These are phyloP conservation scores for Orchestia grillus DNA, from an alignment of 1,140 invertebrate species.

Conservation along the genomic window DNA sequence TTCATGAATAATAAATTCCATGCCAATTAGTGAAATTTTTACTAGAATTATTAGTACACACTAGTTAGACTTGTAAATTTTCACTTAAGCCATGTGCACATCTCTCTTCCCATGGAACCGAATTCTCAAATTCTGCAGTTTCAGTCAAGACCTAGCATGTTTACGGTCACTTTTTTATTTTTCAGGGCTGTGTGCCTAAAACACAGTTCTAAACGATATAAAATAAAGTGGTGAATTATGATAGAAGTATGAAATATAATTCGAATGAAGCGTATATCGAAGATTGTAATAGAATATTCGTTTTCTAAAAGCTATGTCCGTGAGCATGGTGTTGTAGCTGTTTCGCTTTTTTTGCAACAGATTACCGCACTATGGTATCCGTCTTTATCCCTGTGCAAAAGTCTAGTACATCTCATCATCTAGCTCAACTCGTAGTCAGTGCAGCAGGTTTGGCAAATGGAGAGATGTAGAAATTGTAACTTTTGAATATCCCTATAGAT, in stretches of 20 bases:
- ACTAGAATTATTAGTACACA: neutral
- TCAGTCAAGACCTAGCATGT: neutral
- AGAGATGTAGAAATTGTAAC: neutral
- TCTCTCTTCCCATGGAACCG: neutral
- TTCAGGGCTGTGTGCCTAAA: neutral
- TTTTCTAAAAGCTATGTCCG: neutral
- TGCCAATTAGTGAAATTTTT: neutral
- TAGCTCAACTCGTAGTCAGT: too few relatives aligned
- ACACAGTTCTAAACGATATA: neutral
- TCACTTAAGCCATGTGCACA: neutral
- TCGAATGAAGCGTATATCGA: neutral
- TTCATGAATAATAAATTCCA: too few relatives aligned
- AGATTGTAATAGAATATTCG: neutral
- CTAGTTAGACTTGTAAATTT: neutral
- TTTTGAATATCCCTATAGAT: neutral
- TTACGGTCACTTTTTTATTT: neutral
- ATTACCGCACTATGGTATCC: neutral
- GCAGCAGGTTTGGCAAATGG: neutral
- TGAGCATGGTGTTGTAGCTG: too few relatives aligned
- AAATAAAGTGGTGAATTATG: neutral
- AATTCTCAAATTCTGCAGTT: neutral
- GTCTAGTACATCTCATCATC: neutral
- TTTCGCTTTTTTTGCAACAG: neutral
- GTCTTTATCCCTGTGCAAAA: neutral
- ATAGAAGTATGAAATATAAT: neutral